Evolutionary conservation across 2,113 vertebrate genomes (phyloP), one percentile per base, ranked within the genome.

Genomic region (Chauna torquata): DNA sequence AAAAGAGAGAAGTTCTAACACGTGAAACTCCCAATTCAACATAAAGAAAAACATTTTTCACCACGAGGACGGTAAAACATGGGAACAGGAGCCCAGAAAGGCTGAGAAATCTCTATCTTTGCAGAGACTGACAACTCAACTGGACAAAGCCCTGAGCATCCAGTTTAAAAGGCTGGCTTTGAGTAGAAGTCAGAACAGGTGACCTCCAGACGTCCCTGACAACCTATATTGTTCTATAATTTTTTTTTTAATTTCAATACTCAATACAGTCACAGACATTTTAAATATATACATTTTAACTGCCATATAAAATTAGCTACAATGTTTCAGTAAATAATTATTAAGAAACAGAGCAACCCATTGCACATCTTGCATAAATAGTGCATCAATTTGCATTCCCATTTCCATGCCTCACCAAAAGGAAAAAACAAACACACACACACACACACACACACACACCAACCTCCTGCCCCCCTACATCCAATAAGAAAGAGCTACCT

Each of bases 71-170:
- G 6, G 32, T 38, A 28, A 82, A 81, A 78, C 28, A 36, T 3
- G 14, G 30, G 23, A 87, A 91, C 7, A 69, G 10, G 11, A 3
- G 6, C 0, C 3, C 10, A 45, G 17, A 20, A 14, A 86, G 19
- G 8, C 36, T 18, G 25, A 7, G 22, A 79, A 50, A 45, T n/a
- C 27, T 80, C 72, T 10, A 32, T 6, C 66, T 68, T 34, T 45
- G 24, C 18, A n/a, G 36, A 54, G 30, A 61, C 0, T 23, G 30
- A 38, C 40, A 38, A 34, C n/a, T 47, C 0, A 0, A 45, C n/a
- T 50, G 58, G 80, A 65, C 34, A 47, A 64, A 13, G 61, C 25
- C 59, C 86, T 5, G 3, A 95, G 36, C 17, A 44, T 8, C 30
- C 40, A 65, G 9, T 32, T 36, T 15, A 17, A 28, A 59, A 86